A percentile compares a stretch with the other conserved stretches of the same genome.
These are phyloP conservation scores for Oreocharis arfaki DNA, from an alignment of 2,113 vertebrate species.

Conservation along the genomic window DNA sequence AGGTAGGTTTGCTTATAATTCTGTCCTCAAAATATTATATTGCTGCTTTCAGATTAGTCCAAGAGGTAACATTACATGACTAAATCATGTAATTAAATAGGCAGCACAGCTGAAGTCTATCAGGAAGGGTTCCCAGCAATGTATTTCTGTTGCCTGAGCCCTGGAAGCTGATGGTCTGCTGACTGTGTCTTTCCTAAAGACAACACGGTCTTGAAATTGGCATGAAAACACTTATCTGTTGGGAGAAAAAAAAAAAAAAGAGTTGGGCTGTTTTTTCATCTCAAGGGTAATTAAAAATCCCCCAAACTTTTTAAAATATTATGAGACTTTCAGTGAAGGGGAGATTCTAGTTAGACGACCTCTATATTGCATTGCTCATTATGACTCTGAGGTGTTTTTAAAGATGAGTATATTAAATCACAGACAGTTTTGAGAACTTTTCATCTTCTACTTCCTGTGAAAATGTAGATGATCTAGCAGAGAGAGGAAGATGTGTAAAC, in stretches of 20 bases:
- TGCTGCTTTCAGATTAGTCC: not conserved
- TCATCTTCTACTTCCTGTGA: not conserved
- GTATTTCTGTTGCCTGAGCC: not conserved
- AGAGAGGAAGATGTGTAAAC: not conserved
- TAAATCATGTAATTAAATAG: not conserved
- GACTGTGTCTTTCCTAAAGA: not conserved
- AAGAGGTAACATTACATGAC: not conserved
- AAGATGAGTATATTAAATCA: not conserved
- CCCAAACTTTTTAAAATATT: not conserved
- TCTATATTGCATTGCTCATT: not conserved
- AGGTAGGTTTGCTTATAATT: not conserved
- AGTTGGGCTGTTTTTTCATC: not conserved
- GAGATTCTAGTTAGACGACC: not conserved
- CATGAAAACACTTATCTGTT: not conserved
- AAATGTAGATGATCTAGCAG: not conserved
- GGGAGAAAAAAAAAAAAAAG: not conserved
- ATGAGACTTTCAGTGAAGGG: not conserved
- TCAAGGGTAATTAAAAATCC: not conserved
- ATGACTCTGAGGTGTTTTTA: not conserved
- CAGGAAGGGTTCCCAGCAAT: not conserved
- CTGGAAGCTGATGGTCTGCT: not conserved
- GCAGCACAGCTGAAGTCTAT: not conserved
- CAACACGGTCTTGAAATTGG: not conserved
- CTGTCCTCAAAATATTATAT: not conserved
- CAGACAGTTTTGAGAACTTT: not conserved